Evolutionary conservation across 2,888 invertebrate genomes (phyloP), one percentile per base, ranked within the genome.

Genomic region (Rhagonycha fulva): DNA sequence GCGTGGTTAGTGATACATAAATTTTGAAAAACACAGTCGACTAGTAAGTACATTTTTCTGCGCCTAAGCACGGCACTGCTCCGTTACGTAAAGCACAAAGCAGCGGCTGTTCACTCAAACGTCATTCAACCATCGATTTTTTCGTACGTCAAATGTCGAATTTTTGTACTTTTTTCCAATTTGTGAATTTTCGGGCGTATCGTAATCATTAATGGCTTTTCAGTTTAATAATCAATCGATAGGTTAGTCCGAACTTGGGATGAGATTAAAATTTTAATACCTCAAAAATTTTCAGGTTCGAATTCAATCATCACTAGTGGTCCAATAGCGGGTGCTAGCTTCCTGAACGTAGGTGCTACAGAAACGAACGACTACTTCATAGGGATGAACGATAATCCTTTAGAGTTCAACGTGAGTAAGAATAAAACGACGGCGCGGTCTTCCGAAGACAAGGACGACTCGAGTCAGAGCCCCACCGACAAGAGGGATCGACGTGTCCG

Each of bases 361-460:
- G 82, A 81, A 28, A 74, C 80, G 61, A 79, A 76, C 32, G 82
- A 82, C 32, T 79, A 82, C 12, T 24, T 82, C 68, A 80, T 80
- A 11, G 80, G 90, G 1, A 88, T 91, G 84, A 92, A 91, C 80
- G 91, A 92, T 82, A 89, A 89, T 23, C 92, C 92, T 0, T 84
- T 92, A 68, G 91, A 92, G 82, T 93, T 93, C 84, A 91, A 91
- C 81, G 89, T 88, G 61, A 91, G 89, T 81, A 92, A 91, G 83
- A 90, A 90, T 85, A 92, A 90, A 83, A 90, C 90, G 70, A 90
- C 90, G 68, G 86, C 87, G 9, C 87, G 88, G 74, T 85, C 83
- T 72, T 85, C 86, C 3, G 87, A 83, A 60, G 89, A 89, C 68
- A 87, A 88, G 73, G 89, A 89, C 73, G 85, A 86, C 19, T 86